phyloP scores from a whole-genome alignment of 2,113 vertebrate species.

The Condylura cristata region DNA sequence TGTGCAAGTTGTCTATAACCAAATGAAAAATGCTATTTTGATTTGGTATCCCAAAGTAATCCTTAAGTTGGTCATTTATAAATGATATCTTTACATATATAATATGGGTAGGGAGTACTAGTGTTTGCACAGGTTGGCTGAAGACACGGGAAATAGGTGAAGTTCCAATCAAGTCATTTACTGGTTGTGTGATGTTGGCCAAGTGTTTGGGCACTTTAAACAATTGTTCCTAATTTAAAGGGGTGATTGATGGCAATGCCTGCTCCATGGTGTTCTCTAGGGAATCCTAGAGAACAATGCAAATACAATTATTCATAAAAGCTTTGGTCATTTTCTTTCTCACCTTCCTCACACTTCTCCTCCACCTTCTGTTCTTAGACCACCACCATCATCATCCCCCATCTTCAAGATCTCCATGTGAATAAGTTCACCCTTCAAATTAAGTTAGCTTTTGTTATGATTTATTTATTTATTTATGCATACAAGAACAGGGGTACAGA shows the following conservation, averaged over 20 bases:
- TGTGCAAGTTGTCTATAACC: neutral
- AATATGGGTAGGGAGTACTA: neutral
- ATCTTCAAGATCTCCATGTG: neutral
- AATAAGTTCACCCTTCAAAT: neutral
- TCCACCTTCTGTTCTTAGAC: neutral
- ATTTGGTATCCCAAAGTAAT: neutral
- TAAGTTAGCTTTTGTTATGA: too few species aligned
- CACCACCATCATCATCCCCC: neutral
- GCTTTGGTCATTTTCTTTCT: neutral
- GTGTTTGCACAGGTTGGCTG: neutral
- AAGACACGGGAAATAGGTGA: neutral
- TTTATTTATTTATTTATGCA: too few species aligned
- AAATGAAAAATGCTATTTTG: neutral
- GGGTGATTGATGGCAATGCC: neutral
- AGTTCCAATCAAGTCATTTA: neutral
- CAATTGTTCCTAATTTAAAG: neutral
- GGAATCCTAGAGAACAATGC: neutral
- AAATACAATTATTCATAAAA: neutral
- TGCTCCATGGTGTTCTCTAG: neutral
- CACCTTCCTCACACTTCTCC: fast-evolving
- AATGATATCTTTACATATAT: neutral
- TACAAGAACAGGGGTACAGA: too few species aligned
- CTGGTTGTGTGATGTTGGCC: neutral
- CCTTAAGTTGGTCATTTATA: neutral
- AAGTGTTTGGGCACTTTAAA: neutral